Percentiles rank a stretch among this genome's conserved stretches.
Conservation (phyloP, 2,797 vertebrate genomes). For the Botia almorhae region DNA sequence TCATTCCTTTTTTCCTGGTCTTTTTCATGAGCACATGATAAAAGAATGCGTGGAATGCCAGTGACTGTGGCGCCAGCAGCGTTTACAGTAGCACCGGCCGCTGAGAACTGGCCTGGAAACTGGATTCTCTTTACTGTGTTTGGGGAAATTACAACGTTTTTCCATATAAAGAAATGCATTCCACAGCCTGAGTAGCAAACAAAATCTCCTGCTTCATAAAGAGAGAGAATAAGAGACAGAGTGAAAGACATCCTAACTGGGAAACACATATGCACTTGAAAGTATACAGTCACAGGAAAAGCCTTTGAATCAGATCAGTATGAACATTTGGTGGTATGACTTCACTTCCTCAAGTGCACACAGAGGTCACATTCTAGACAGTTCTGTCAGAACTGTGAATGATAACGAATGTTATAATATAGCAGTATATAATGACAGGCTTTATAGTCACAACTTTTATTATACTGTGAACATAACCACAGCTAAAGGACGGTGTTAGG, state of each 20-base stretch:
- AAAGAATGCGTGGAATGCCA: conserved; percentile 66
- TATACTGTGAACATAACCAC: not conserved
- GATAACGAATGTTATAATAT: not conserved
- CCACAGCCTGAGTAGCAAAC: conserved; percentile 52
- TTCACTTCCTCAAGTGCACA: conserved; percentile 36
- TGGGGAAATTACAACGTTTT: conserved; percentile 61
- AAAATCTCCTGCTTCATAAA: conserved; percentile 36
- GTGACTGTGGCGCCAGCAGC: conserved; percentile 57
- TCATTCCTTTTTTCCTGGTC: conserved; percentile 39
- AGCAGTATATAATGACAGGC: not conserved
- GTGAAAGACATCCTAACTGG: not conserved
- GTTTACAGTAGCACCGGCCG: conserved; percentile 62
- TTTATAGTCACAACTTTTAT: not conserved
- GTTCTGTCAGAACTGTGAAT: not conserved
- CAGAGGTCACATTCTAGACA: conserved; percentile 44
- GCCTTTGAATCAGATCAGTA: conserved; percentile 45
- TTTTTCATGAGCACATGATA: conserved; percentile 67
- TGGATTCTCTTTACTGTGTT: conserved; percentile 60
- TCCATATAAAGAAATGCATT: conserved; percentile 67
- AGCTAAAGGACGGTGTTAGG: not conserved
- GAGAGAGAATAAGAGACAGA: conserved; percentile 14
- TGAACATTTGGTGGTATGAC: conserved; percentile 20
- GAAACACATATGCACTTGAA: conserved; percentile 36
- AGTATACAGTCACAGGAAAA: conserved; percentile 44
- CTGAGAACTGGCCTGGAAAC: conserved; percentile 56